Evolutionary conservation across 2,797 vertebrate species (phyloP), one percentile per base, ranked within the genome.

Genomic region (Crypturellus tataupa): DNA sequence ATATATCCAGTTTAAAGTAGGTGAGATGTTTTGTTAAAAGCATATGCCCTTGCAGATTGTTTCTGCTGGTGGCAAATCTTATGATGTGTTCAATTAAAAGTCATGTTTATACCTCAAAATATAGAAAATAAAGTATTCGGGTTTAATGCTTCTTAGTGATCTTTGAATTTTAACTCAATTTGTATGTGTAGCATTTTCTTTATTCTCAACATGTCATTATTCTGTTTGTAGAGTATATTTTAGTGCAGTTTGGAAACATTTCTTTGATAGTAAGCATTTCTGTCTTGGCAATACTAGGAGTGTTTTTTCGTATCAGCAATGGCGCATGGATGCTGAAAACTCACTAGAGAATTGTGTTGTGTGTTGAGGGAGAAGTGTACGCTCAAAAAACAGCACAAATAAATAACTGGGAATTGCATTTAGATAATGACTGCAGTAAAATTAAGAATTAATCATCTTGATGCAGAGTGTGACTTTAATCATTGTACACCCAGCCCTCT

Each of bases 201-300:
- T 68, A 90, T 84, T 88, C 80, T 63, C 68, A 80, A 58, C 63
- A 80, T 1, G 0, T 89, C 0, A 0, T 71, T 85, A 81, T 71
- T 72, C 80, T 40, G 40, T 70, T 79, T 72, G 16, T 2, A n/a
- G 91, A 90, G 93, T 77, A 18, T 55, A 65, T 88, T 94, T 91
- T 67, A 86, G 77, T 56, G 35, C 47, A 59, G 24, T 77, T 95
- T 79, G 62, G 90, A 91, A 89, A 62, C 65, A 42, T 80, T 95
- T 91, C 87, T 81, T 90, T 91, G 75, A 70, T 93, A 73, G 77
- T 79, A 94, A 93, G 90, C 85, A 88, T 56, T 94, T 95, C 49
- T 75, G 39, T 63, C 58, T 82, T 92, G 92, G 90, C 94, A 94
- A 5, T 17, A 29, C 62, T 58, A 18, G 72, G 83, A 94, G 80